Evolutionary conservation across 1,140 invertebrate genomes (phyloP).

Genomic region (Zaprionus ghesquierei): DNA sequence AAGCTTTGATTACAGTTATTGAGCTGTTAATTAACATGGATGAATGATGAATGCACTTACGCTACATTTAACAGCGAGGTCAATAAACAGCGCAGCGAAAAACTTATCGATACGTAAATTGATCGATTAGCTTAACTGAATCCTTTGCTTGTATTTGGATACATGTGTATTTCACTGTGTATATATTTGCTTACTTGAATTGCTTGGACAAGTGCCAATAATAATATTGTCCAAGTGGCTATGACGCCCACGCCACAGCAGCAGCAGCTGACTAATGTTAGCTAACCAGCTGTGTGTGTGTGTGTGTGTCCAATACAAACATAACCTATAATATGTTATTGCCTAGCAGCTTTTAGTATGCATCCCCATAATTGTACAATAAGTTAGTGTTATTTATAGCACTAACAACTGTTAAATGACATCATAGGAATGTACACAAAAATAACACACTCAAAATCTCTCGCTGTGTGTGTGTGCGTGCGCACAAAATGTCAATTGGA

Average conservation of each 20-base stretch:
- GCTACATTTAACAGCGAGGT: not conserved
- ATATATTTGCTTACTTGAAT: not conserved
- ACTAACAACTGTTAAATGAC: slow-evolving; percentile 35
- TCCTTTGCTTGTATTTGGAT: not conserved
- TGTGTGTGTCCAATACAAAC: not conserved
- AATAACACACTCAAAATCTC: slow-evolving; percentile 25
- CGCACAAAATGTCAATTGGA: slow-evolving; percentile 46
- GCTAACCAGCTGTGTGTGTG: not conserved
- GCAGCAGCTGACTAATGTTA: not conserved
- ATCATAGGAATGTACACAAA: slow-evolving; percentile 35
- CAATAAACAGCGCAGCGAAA: not conserved
- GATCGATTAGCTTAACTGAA: not conserved
- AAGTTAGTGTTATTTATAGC: slow-evolving; percentile 31
- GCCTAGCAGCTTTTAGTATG: not conserved
- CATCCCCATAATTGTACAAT: slow-evolving; percentile 2
- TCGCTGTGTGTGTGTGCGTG: not conserved
- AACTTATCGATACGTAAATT: not conserved
- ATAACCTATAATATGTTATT: not conserved
- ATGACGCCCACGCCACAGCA: not conserved
- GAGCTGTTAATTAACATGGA: not conserved
- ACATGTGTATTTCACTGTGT: too few relatives aligned
- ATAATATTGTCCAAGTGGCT: not conserved
- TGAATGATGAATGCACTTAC: not conserved
- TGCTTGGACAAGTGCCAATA: not conserved
- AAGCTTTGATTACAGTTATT: not conserved